Evolutionary conservation across 2,888 invertebrate genomes (phyloP), one percentile per base, ranked within the genome.

Genomic region (Philereme vetulata): DNA sequence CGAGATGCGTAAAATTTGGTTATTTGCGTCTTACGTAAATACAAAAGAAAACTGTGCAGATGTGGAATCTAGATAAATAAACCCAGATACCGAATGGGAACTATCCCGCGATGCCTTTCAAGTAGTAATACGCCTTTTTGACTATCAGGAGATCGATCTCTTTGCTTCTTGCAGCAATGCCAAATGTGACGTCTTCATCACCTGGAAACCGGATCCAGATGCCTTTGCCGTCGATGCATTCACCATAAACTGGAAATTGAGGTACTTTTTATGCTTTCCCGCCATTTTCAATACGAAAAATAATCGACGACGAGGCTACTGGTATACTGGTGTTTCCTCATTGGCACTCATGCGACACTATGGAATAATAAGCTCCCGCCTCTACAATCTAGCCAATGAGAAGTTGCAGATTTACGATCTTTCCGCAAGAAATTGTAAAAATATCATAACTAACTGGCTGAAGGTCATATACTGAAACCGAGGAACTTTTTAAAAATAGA

Each of bases 11-110:
- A 61, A 60, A 40, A 51, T 78, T n/a, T 68, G 59, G 66, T 38
- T 80, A 5, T 74, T 72, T 47, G 76, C 76, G 0, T 78, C 78
- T 2, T 82, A 80, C 47, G 71, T 81, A 4, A 68, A 71, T 10
- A 75, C 78, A 1, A 53, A 66, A 47, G 71, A 77, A 9, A 81
- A 79, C 52, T 35, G 38, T 6, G 74, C 72, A 5, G 72, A 74
- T 50, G 59, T 42, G 4, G 71, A 67, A 56, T 74, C 70, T 1
- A 47, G 74, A 38, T 56, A 56, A 4, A 51, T 61, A 4, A 68
- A 72, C 57, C 62, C 65, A 0, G 68, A 69, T 21, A 68, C 64
- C 0, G 68, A 72, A 53, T 71, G 67, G 65, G 59, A 62, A 46
- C 48, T 72, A n/a, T 66, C 66, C 5, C 46, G 62, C 5, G 10